Evolutionary conservation across 2,888 invertebrate species (phyloP).

Genomic region (Conistra vaccinii): DNA sequence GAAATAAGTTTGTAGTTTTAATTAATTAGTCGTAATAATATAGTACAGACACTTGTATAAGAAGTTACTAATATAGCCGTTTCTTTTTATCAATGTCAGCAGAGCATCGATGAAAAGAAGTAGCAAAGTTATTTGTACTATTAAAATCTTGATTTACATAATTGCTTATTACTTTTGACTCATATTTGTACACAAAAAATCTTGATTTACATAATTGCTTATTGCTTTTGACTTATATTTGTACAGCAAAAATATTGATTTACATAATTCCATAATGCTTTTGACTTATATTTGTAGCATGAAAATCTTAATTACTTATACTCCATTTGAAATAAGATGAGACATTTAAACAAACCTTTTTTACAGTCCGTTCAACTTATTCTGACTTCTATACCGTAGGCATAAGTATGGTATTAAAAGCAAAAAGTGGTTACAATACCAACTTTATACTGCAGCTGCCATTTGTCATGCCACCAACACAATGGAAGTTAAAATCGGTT

Average conservation of each 20-base stretch:
- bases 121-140: not conserved
- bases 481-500: too few species aligned
- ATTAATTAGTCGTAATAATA: not conserved
- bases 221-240: too few species aligned
- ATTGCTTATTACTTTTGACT: not conserved
- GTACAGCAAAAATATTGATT: not conserved
- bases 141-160: not conserved
- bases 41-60: not conserved
- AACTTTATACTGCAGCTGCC: too few species aligned
- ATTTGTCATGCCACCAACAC: too few species aligned
- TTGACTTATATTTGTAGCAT: not conserved
- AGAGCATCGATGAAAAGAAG: not conserved
- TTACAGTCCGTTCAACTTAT: too few species aligned
- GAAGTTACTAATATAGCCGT: not conserved
- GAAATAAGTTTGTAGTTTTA: not conserved
- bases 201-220: not conserved
- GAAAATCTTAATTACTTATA: not conserved
- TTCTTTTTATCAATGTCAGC: not conserved
- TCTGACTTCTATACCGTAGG: too few species aligned
- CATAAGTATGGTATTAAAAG: too few species aligned
- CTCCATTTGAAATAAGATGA: too few species aligned
- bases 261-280: not conserved
- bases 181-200: not conserved
- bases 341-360: too few species aligned
- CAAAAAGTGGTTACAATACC: too few species aligned